Evolutionary conservation across 2,888 invertebrate species (phyloP).

Genomic region (Blera fallax): DNA sequence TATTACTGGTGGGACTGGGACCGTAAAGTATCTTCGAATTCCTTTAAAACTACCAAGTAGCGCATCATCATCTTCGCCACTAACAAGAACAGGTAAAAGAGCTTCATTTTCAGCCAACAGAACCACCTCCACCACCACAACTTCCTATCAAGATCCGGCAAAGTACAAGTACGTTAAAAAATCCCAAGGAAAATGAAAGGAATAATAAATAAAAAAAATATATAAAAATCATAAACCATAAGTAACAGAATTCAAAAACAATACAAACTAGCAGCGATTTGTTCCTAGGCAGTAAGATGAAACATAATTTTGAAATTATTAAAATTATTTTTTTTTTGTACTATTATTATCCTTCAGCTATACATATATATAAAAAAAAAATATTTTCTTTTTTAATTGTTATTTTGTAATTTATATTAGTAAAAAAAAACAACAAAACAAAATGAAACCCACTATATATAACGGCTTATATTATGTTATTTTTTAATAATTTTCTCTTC

Average conservation of each 20-base stretch:
- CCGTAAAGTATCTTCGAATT: conserved; percentile 15
- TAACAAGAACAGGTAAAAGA: conserved; percentile 33
- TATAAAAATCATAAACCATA: background rate
- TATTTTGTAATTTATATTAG: conserved; percentile 71
- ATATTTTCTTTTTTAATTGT: conserved; percentile 59
- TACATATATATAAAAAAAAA: conserved; percentile 50
- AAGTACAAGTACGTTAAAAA: conserved; percentile 70
- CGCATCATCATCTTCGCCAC: background rate
- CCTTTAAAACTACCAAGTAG: conserved; percentile 6
- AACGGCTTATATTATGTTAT: conserved; percentile 58
- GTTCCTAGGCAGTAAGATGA: conserved; percentile 72
- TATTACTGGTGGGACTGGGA: background rate
- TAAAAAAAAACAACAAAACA: conserved; percentile 28
- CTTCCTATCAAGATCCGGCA: conserved; percentile 54
- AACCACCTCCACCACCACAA: conserved; percentile 26
- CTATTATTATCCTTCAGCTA: conserved; percentile 60
- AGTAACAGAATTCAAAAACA: conserved; percentile 32
- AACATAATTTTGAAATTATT: conserved; percentile 53
- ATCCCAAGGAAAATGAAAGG: conserved; percentile 42
- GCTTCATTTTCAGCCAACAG: conserved; percentile 40
- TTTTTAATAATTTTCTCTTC: conserved; percentile 29
- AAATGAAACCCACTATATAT: conserved; percentile 42
- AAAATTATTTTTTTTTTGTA: conserved; percentile 58
- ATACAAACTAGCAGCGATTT: conserved; percentile 67
- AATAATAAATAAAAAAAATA: conserved; percentile 8